These are phyloP conservation scores for Ephestia elutella DNA, from an alignment of 1,140 invertebrate genomes.

Conservation along the genomic window DNA sequence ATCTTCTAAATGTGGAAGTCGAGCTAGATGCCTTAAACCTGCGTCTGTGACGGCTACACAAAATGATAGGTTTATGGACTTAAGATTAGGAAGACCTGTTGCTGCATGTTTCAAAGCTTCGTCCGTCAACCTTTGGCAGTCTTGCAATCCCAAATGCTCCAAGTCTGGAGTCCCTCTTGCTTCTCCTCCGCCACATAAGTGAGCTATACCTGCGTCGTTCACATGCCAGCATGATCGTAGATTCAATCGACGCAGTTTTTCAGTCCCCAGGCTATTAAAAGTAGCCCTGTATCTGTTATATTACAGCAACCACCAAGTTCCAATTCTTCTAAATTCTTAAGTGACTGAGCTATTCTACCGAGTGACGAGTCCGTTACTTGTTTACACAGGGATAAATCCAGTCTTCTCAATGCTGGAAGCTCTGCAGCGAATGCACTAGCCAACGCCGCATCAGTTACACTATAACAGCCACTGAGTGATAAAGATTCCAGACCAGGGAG, in stretches of 20 bases:
- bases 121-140: slow-evolving; percentile 95
- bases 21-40: slow-evolving; percentile 90
- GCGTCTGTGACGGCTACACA: slow-evolving; percentile 94
- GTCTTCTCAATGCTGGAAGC: slow-evolving; percentile 81
- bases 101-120: slow-evolving; percentile 90
- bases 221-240: slow-evolving; percentile 94
- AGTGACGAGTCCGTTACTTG: slow-evolving; percentile 92
- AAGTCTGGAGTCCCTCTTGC: slow-evolving; percentile 82
- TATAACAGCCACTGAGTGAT: slow-evolving; percentile 94
- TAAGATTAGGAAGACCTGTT: slow-evolving; percentile 83
- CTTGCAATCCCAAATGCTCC: slow-evolving; percentile 91
- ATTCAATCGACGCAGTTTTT: slow-evolving; percentile 89
- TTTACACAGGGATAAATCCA: slow-evolving; percentile 95
- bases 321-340: slow-evolving; percentile 91
- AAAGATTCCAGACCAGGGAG: slow-evolving; percentile 91
- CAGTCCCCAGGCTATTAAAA: slow-evolving; percentile 89
- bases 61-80: slow-evolving; percentile 92
- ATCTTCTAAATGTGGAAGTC: slow-evolving; percentile 87
- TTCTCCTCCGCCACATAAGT: slow-evolving; percentile 85
- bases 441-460: slow-evolving; percentile 88
- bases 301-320: slow-evolving; percentile 94
- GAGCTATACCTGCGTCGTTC: slow-evolving; percentile 90
- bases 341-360: slow-evolving; percentile 85
- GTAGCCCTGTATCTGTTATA: slow-evolving; percentile 89
- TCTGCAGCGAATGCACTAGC: slow-evolving; percentile 86